Base-by-base conservation (phyloP, 2,888 invertebrate species). In the Nysson spinosus region DNA sequence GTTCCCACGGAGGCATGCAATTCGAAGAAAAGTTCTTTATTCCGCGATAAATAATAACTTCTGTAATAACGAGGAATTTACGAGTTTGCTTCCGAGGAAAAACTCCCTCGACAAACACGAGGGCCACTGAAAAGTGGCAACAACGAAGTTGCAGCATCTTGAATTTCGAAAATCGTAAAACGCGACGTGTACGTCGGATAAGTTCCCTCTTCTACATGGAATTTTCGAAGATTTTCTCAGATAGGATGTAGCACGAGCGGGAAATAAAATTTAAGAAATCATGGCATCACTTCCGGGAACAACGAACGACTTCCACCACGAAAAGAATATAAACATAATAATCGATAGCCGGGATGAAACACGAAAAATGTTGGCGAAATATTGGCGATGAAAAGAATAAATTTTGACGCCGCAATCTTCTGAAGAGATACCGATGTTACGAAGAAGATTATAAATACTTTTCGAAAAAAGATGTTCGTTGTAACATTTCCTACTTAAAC, bases 91-190 rank as follows among this genome's bases (percentile, higher is more conserved):
- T n/a, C n/a, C n/a, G 20, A 9, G 2, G 19, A 4, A 26, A 7
- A 35, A 30, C n/a, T 1, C 16, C 26, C 34, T 49, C n/a, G 49
- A 49, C 19, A 43, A 39, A 11, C 19, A 12, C 17, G 30, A 22
- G 6, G 12, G n/a, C n/a, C 39, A 3, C 37, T 11, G 44, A 32
- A 32, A 34, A 3, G 14, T 9, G 24, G 24, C 26, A 44, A 39
- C 40, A 34, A 39, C 44, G 54, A 14, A 40, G 34, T 30, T 12
- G 37, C n/a, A 14, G 12, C 24, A n/a, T 9, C 42, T 39, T 32
- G 44, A 30, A 44, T 58, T 46, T 44, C 14, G 46, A 46, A 51
- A 58, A 51, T 42, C 61, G 49, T 56, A 56, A 56, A 56, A n/a
- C 24, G 35, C 35, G 11, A 11, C 3, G 17, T 12, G 19, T 24